These are phyloP conservation scores for Drosophila trapezifrons DNA, from an alignment of 1,140 invertebrate genomes.

Conservation along the genomic window DNA sequence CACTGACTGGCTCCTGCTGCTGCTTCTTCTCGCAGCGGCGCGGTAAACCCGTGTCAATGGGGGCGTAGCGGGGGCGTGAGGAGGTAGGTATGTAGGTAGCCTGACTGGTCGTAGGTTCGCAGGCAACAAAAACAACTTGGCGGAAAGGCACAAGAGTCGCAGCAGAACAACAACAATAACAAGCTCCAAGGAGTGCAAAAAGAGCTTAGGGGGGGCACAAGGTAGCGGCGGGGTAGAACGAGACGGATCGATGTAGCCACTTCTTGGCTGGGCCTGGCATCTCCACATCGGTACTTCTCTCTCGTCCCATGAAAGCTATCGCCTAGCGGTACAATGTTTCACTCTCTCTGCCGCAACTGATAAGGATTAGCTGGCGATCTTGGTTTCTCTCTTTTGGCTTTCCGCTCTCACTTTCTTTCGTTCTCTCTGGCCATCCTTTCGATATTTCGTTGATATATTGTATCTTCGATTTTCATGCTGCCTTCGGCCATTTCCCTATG, in stretches of 20 bases:
- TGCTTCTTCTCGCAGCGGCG: constrained; percentile 35
- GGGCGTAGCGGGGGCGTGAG: constrained; percentile 33
- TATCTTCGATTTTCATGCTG: constrained; percentile 12
- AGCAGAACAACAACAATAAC: constrained; percentile 38
- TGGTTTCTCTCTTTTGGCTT: neutral
- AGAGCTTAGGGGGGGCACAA: neutral
- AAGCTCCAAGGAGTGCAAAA: constrained; percentile 18
- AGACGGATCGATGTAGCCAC: constrained; percentile 47
- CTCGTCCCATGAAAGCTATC: neutral
- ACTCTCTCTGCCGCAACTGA: constrained; percentile 8
- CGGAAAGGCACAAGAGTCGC: constrained; percentile 62
- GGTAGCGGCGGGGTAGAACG: constrained; percentile 3
- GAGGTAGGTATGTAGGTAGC: constrained; percentile 39
- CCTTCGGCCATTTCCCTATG: constrained; percentile 48
- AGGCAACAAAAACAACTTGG: constrained; percentile 72
- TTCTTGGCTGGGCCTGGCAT: constrained; percentile 20
- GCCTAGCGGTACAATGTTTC: constrained; percentile 23
- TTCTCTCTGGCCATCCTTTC: constrained; percentile 5
- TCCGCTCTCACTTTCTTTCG: neutral
- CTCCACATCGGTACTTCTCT: neutral
- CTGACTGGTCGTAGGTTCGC: constrained; percentile 76
- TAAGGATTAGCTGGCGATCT: constrained; percentile 35
- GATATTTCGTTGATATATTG: constrained; percentile 18
- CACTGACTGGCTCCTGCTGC: constrained; percentile 18
- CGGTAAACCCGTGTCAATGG: constrained; percentile 33